Base-by-base conservation (phyloP, 2,797 vertebrate genomes). In the Percopsis omiscomaycus region DNA sequence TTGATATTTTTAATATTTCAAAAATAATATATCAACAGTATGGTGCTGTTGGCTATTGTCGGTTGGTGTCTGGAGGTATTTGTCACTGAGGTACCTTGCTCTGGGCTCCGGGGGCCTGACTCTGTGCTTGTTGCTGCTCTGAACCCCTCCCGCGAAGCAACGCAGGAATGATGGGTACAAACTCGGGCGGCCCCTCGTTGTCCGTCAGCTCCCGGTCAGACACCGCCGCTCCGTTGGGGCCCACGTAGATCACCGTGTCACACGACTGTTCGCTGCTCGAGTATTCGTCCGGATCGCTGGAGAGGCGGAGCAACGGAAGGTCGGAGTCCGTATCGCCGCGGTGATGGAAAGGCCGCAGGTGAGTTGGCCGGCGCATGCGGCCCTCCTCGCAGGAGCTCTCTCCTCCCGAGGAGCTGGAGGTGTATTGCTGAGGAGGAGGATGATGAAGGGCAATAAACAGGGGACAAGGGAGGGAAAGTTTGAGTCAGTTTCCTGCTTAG, bases 331-430 rank as follows among this genome's bases (percentile, higher is more conserved):
- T 82, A 0, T 92, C 74, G 0, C 93, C 93, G 50, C 95, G 92
- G 53, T 95, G 90, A 81, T 98, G 95, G 82, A 99, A 96, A 47
- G 96, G 92, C 27, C 98, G 91, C 82, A 99, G 92, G 71, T 99
- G 97, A 5, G 98, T 98, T n/a, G 97, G 97, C 10, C 98, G 93
- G 30, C 96, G 92, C 96, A 99, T 98, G 56, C 96, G 92, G 56
- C 98, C 98, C 81, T 99, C 98, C 75, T 99, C 98, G 4, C 98
- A 99, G 68, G 98, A 99, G 80, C 98, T 99, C 79, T 99, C 98
- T 61, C 98, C 98, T 58, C 98, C 98, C 3, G 97, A 99, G 71
- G 98, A 99, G 84, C 97, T 99, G 0, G 98, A 99, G 0, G 98
- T 98, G 79, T 98, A 98, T 92, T 99, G 93, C 87, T 93, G 78